Base-by-base conservation (phyloP, 2,888 invertebrate species). In the Philhelius pedissequus region DNA sequence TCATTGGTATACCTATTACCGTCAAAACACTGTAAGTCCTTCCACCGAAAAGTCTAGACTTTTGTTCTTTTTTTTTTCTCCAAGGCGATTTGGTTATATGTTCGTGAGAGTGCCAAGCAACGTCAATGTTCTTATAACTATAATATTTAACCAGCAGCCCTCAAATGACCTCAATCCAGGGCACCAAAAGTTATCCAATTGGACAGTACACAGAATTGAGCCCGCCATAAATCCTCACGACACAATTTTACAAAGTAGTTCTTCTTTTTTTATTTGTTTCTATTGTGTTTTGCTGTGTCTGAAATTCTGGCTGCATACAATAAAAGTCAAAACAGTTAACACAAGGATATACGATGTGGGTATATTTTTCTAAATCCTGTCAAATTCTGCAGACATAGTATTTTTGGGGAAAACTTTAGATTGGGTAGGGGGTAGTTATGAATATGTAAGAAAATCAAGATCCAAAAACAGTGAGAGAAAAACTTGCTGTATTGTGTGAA, bases 161-260 rank as follows among this genome's bases (percentile, higher is more conserved):
- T 25, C 25, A 58, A 69, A 74, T 83, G 82, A 83, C 82, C 82
- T 74, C 62, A 56, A 83, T 78, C 50, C 40, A 30, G 66, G 64
- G 27, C 62, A 60, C 35, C 73, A 66, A 77, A 52, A 15, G 35
- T 66, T 71, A 73, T 82, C 54, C 54, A 68, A 82, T 68, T 43
- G 62, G 52, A 70, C 30, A 58, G 30, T 30, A 40, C 70, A 75
- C 70, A 80, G 83, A 79, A 64, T 74, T 78, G 73, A 79, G 70
- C 74, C 52, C 74, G 66, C 79, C 74, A 83, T 79, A 79, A 84
- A 79, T 84, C 79, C 71, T 75, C 71, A n/a, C 30, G 58, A 45
- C 64, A 70, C 64, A 56, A 80, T 80, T n/a, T 71, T 84, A 83
- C 75, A 58, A 79, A 75, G 54, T 62, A 56, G 58, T 52, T 52